Evolutionary conservation across 1,140 invertebrate species (phyloP), one percentile per base, ranked within the genome.

Genomic region (Bombus huntii): DNA sequence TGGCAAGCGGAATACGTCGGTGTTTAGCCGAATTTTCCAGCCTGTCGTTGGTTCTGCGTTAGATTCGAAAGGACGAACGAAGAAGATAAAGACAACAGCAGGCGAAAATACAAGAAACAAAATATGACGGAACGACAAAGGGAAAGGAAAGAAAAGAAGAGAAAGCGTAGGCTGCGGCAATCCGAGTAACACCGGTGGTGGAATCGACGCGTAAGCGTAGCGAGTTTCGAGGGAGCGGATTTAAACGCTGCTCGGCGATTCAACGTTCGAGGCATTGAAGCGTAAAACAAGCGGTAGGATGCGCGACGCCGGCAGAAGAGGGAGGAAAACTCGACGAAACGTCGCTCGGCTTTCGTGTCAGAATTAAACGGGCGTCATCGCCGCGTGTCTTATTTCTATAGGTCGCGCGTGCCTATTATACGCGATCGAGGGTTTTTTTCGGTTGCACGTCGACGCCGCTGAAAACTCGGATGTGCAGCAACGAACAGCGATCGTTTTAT

Each of bases 401-500:
- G 80, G 71, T 90, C 87, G 86, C 86, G 83, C 82, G 86, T 79
- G 86, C 86, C 86, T 82, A 80, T 88, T 90, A 83, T 83, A 85
- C 70, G 71, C 77, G 88, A 62, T 37, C 78, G 75, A 85, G 70
- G 79, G 44, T 28, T 47, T 28, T 37, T 72, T 70, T 81, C 75
- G 83, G 82, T 74, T 90, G 83, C 83, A 88, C 79, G 89, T 81
- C 83, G 87, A 76, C 86, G 86, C 22, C 42, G 72, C 80, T 65
- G 80, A 80, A 90, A 90, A 89, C 79, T 74, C 89, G 89, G 72
- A 90, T 86, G 83, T 83, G 83, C 77, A 73, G 83, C 89, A 83
- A 88, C 88, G 89, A 88, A 85, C n/a, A 74, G 84, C 83, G 88
- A 86, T 83, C 83, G 86, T 88, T 90, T 90, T 81, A 90, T 90